phyloP scores from a whole-genome alignment of 2,888 invertebrate species.

The Eledone cirrhosa region DNA sequence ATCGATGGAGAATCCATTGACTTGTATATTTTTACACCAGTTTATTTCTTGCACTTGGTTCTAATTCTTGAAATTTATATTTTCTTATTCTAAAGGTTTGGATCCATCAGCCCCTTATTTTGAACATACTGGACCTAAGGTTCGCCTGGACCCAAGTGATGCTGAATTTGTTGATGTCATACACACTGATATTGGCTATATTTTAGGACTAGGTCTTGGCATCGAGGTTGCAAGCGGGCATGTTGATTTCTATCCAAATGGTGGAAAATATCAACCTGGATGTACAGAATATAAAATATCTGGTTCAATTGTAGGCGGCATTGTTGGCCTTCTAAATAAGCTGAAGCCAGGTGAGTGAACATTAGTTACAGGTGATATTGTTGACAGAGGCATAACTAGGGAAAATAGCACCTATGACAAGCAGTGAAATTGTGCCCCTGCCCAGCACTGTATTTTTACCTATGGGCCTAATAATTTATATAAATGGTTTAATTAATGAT shows the following conservation, averaged over 20 bases:
- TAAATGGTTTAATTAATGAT: too few species aligned
- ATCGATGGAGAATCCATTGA: too few species aligned
- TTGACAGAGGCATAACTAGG: too few species aligned
- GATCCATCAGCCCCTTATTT: constrained; percentile 93
- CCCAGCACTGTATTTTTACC: too few species aligned
- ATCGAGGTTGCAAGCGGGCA: constrained; percentile 62
- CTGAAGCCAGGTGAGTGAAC: too few species aligned
- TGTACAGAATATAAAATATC: constrained; percentile 44
- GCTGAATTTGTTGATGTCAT: constrained; percentile 89
- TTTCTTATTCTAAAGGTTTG: constrained; percentile 63
- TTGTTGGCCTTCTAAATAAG: neutral
- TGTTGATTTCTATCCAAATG: constrained; percentile 67
- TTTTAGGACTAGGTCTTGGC: constrained; percentile 46
- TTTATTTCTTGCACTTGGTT: neutral
- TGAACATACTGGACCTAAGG: constrained; percentile 82
- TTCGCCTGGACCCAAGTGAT: constrained; percentile 84
- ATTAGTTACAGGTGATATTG: too few species aligned
- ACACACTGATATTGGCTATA: constrained; percentile 78
- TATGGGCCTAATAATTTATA: too few species aligned
- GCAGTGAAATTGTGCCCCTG: too few species aligned
- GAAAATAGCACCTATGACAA: too few species aligned
- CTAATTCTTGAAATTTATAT: neutral
- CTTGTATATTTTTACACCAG: too few species aligned
- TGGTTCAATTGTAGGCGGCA: neutral
- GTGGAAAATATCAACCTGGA: constrained; percentile 65